Percentiles rank a stretch among this genome's conserved stretches.
These are phyloP conservation scores for Semicossyphus pulcher DNA, from an alignment of 2,113 vertebrate species.

Conservation along the genomic window DNA sequence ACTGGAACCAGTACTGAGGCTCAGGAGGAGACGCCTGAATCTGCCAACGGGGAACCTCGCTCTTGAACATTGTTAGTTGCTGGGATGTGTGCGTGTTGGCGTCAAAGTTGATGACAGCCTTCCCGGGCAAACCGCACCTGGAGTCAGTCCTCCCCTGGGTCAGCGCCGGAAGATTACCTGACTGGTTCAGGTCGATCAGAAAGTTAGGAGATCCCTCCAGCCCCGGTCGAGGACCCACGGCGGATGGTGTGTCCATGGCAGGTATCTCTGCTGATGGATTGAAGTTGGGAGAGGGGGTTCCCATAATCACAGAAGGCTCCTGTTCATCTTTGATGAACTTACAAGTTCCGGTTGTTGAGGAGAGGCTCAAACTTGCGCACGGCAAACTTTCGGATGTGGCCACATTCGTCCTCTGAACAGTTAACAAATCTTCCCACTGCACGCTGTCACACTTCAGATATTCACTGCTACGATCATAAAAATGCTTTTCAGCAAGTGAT, in stretches of 20 bases:
- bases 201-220: constrained; percentile 65
- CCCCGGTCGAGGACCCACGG: constrained; percentile 13
- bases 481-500: constrained; percentile 46
- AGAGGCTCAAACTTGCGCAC: constrained; percentile 5
- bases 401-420: constrained; percentile 39
- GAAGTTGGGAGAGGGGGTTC: constrained; percentile 54
- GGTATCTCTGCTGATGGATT: constrained; percentile 49
- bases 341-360: constrained; percentile 33
- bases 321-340: constrained; percentile 81
- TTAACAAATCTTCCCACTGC: constrained; percentile 64
- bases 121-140: constrained; percentile 50
- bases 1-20: constrained; percentile 77
- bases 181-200: constrained; percentile 64
- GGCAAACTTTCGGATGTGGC: constrained; percentile 38
- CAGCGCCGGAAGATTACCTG: constrained; percentile 37
- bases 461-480: constrained; percentile 58
- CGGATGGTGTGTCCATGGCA: constrained; percentile 28
- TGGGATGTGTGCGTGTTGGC: constrained; percentile 26
- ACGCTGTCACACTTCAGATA: constrained; percentile 60
- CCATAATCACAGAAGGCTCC: constrained; percentile 71
- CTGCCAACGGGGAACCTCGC: constrained; percentile 70
- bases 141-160: constrained; percentile 61
- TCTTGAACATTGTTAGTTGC: constrained; percentile 66
- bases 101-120: constrained; percentile 54
- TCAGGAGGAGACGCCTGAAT: constrained; percentile 54